These are phyloP conservation scores for Crambe crambe DNA, from an alignment of 37 sponge, comb jelly and placozoan species.

Conservation along the genomic window DNA sequence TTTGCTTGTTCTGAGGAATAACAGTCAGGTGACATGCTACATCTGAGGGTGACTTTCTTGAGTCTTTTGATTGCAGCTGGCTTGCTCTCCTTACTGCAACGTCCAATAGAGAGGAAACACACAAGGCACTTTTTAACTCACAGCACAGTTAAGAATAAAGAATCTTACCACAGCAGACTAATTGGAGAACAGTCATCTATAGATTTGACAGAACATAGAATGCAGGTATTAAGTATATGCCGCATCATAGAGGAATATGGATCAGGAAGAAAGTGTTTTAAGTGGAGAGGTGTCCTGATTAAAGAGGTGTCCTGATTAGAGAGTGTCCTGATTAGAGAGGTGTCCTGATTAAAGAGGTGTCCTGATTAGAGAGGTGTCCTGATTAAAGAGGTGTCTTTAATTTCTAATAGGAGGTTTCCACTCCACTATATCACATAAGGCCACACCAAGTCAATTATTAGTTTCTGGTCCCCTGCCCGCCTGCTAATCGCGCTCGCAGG, in stretches of 20 bases:
- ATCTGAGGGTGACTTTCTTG: not conserved
- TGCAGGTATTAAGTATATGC: not conserved
- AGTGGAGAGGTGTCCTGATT: not conserved
- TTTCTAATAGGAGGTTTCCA: too few species aligned
- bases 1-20: not conserved
- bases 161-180: not conserved
- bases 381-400: too few species aligned
- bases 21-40: constrained; percentile 1
- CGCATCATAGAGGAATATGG: not conserved
- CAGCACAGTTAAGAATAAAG: not conserved
- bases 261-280: too few species aligned
- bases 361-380: too few species aligned
- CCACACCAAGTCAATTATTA: too few species aligned
- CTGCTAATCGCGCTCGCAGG: too few species aligned
- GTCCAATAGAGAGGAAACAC: not conserved
- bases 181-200: not conserved
- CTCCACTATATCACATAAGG: too few species aligned
- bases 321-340: too few species aligned
- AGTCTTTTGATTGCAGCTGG: not conserved
- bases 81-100: not conserved
- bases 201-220: not conserved
- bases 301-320: not conserved
- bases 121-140: too few species aligned
- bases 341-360: too few species aligned
- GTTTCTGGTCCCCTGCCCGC: too few species aligned